Conservation (phyloP, 2,888 invertebrate genomes). For the Chloroclysta siterata region DNA sequence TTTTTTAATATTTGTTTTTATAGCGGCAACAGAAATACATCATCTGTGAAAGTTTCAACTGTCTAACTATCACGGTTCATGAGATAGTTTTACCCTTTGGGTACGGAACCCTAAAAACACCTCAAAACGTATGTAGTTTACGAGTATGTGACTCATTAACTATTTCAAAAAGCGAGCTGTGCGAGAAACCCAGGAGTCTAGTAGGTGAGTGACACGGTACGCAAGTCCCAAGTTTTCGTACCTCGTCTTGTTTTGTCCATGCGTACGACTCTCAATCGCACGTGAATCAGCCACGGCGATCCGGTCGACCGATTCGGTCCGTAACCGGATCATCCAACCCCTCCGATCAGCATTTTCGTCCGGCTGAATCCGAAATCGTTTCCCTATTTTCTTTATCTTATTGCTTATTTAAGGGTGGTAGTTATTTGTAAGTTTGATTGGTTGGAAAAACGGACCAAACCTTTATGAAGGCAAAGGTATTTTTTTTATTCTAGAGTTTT, state of each 20-base stretch:
- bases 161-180: no score
- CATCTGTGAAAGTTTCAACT: no score
- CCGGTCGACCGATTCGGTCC: slow-evolving; percentile 30
- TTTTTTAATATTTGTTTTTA: no score
- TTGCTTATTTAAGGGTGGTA: slow-evolving; percentile 49
- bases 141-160: no score
- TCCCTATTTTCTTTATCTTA: slow-evolving; percentile 43
- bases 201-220: not conserved
- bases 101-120: no score
- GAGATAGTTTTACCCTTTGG: no score
- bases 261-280: slow-evolving; percentile 57
- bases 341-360: slow-evolving; percentile 63
- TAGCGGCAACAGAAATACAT: no score
- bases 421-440: slow-evolving; percentile 30
- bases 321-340: slow-evolving; percentile 52
- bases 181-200: no score
- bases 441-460: slow-evolving; percentile 5
- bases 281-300: slow-evolving; percentile 55
- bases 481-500: not conserved
- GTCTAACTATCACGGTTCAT: no score
- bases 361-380: slow-evolving; percentile 45
- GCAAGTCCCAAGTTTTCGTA: slow-evolving; percentile 33
- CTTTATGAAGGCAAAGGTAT: not conserved
- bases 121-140: no score
- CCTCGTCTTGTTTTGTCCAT: slow-evolving; percentile 32